Conservation (phyloP, 2,113 vertebrate species). For the Odocoileus virginianus region DNA sequence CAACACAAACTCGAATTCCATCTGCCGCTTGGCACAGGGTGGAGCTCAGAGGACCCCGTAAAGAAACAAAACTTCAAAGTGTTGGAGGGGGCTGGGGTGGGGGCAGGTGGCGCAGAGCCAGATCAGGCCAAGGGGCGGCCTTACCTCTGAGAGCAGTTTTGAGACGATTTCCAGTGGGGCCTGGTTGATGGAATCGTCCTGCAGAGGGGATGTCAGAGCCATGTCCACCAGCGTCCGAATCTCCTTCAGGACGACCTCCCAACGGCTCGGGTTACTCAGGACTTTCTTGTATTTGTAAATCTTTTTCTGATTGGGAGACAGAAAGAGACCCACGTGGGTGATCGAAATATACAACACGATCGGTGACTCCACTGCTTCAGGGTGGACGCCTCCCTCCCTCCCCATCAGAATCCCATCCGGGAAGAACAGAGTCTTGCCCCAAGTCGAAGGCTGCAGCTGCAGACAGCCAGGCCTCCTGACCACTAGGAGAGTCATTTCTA, state of each 20-base stretch:
- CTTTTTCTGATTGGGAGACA: slow-evolving; percentile 89
- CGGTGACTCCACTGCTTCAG: background rate
- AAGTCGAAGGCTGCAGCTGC: background rate
- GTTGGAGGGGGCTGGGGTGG: background rate
- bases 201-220: slow-evolving; percentile 94
- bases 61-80: background rate
- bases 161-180: slow-evolving; percentile 98
- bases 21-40: rapidly evolving
- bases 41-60: rapidly evolving
- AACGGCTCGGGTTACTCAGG: slow-evolving; percentile 95
- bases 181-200: slow-evolving; percentile 98
- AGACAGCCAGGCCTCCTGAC: background rate
- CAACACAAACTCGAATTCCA: rapidly evolving
- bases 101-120: rapidly evolving
- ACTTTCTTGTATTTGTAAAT: slow-evolving; percentile 99
- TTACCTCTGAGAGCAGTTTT: slow-evolving; percentile 96
- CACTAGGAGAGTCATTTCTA: background rate
- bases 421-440: background rate
- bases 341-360: background rate
- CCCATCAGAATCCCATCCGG: background rate
- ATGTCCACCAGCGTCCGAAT: slow-evolving; percentile 97
- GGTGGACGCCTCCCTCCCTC: background rate
- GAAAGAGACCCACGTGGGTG: background rate
- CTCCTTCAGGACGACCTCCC: slow-evolving; percentile 98
- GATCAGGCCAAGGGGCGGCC: rapidly evolving